Conservation (phyloP, 1,140 invertebrate species). For the Leptoteleia sp. region DNA sequence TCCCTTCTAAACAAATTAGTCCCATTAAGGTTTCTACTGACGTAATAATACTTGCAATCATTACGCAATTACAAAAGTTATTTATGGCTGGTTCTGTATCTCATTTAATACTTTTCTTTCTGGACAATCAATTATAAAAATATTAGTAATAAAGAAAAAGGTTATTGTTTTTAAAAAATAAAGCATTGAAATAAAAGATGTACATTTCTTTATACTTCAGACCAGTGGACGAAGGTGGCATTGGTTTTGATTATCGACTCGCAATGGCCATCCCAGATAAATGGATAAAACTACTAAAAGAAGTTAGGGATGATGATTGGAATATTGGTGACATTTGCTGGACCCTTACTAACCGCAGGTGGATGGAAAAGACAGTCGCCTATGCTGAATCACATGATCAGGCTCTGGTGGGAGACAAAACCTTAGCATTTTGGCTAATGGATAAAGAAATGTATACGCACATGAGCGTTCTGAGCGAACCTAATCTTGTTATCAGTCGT, state of each 20-base stretch:
- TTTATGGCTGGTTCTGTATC: too few species aligned
- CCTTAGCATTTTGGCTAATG: conserved; percentile 99
- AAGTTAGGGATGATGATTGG: conserved; percentile 96
- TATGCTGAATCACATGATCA: conserved; percentile 99
- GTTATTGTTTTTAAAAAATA: too few species aligned
- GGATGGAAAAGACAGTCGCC: conserved; percentile 96
- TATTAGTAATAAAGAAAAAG: too few species aligned
- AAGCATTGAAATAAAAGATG: too few species aligned
- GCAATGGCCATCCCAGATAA: conserved; percentile 99
- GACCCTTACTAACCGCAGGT: conserved; percentile 96
- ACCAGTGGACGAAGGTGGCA: conserved; percentile 94
- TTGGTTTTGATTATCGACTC: conserved; percentile 98
- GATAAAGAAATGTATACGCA: conserved; percentile 99
- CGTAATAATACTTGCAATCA: too few species aligned
- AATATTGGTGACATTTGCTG: conserved; percentile 95
- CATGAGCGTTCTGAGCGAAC: conserved; percentile 91
- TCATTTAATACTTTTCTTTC: too few species aligned
- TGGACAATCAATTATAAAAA: too few species aligned
- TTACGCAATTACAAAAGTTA: too few species aligned
- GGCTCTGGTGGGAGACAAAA: conserved; percentile 99
- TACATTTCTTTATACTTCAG: too few species aligned
- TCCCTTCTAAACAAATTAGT: too few species aligned
- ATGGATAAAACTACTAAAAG: conserved; percentile 97
- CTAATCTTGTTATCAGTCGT: conserved; percentile 89
- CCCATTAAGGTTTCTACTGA: too few species aligned